These are phyloP conservation scores for Atrina japonica DNA, from an alignment of 2,888 invertebrate species.

Conservation along the genomic window DNA sequence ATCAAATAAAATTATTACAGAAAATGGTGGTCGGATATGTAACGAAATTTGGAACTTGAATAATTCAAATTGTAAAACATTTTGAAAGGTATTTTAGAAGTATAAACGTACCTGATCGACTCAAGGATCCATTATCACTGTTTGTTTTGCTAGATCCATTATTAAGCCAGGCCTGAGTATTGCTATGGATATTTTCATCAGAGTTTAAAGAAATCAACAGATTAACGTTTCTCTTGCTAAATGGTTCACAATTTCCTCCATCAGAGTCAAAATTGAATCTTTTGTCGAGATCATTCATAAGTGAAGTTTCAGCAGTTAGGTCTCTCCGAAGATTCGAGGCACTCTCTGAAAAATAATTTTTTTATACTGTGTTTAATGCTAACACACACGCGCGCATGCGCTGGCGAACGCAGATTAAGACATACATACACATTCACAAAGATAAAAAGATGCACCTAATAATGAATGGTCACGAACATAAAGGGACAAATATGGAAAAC, in stretches of 20 bases:
- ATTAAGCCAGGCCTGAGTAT: conserved; percentile 67
- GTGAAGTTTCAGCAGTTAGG: conserved; percentile 75
- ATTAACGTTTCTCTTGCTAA: conserved; percentile 71
- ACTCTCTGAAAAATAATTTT: conserved; percentile 55
- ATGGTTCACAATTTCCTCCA: conserved; percentile 63
- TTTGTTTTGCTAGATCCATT: conserved; percentile 70
- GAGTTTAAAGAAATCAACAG: conserved; percentile 71
- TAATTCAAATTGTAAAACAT: no score
- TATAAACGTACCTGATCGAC: conserved; percentile 62
- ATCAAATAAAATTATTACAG: no score
- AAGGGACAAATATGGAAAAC: no score
- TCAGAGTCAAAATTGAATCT: conserved; percentile 70
- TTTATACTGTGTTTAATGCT: no score
- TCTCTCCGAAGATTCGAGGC: conserved; percentile 72
- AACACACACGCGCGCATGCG: no score
- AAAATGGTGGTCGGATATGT: no score
- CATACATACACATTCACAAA: no score
- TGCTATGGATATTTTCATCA: conserved; percentile 69
- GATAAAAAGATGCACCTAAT: no score
- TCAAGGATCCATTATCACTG: conserved; percentile 71
- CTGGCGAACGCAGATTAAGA: no score
- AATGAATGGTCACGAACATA: no score
- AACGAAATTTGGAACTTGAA: no score
- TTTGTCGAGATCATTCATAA: conserved; percentile 77
- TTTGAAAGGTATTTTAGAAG: no score